Evolutionary conservation across 1,140 invertebrate genomes (phyloP).

Genomic region (Danaus melanippus): DNA sequence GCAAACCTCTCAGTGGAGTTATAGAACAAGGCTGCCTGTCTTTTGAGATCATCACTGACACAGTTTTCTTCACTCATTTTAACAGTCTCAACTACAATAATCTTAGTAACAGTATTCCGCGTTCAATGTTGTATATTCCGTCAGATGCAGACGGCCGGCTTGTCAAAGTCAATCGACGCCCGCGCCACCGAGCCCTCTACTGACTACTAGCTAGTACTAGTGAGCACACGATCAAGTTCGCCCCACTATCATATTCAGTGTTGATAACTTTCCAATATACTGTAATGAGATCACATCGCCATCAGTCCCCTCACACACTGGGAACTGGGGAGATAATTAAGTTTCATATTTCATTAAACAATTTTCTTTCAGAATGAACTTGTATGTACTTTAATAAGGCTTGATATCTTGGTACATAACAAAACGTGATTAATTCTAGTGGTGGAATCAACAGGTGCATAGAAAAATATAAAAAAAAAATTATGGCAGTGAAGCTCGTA

Average conservation of each 20-base stretch:
- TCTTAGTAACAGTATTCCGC: conserved; percentile 9
- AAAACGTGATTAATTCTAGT: too few relatives aligned
- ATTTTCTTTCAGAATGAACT: too few relatives aligned
- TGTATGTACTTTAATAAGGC: too few relatives aligned
- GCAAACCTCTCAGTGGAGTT: conserved; percentile 60
- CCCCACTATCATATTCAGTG: conserved; percentile 27
- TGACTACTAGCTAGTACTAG: conserved; percentile 25
- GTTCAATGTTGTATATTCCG: conserved; percentile 21
- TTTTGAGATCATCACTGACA: conserved; percentile 54
- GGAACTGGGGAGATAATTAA: too few relatives aligned
- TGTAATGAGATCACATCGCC: too few relatives aligned
- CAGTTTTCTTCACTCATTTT: conserved; percentile 56
- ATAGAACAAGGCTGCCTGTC: conserved; percentile 62
- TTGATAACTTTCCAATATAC: conserved; percentile 22
- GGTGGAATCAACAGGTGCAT: too few relatives aligned
- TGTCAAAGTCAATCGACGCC: conserved; percentile 43
- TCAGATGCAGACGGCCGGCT: conserved; percentile 28
- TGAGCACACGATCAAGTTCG: conserved; percentile 37
- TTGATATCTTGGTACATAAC: too few relatives aligned
- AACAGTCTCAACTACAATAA: conserved; percentile 14
- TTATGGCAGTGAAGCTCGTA: too few relatives aligned
- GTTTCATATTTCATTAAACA: too few relatives aligned
- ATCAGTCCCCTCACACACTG: too few relatives aligned
- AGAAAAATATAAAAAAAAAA: too few relatives aligned
- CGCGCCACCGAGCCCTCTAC: conserved; percentile 49